phyloP scores from a whole-genome alignment of 2,797 vertebrate species.

The Anabas testudineus region DNA sequence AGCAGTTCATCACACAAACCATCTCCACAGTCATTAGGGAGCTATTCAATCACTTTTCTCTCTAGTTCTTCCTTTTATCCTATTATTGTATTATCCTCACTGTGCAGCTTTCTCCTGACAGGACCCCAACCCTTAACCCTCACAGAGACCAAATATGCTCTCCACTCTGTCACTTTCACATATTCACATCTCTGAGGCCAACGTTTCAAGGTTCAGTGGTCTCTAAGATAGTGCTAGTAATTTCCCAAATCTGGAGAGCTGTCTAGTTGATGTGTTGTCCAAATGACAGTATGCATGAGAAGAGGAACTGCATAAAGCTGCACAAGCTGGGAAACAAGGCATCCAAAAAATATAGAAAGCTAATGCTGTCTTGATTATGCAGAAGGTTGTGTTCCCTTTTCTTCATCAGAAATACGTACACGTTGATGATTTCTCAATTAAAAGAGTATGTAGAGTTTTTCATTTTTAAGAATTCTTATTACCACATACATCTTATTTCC shows the following conservation, averaged over 20 bases:
- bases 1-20: constrained; percentile 48
- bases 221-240: constrained; percentile 47
- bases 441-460: too few relatives aligned
- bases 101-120: constrained; percentile 23
- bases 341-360: neutral
- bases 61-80: constrained; percentile 3
- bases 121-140: constrained; percentile 45
- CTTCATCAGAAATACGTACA: too few relatives aligned
- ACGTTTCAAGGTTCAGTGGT: constrained; percentile 68
- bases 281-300: constrained; percentile 27
- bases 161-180: constrained; percentile 24
- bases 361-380: neutral
- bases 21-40: constrained; percentile 36
- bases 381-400: neutral
- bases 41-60: constrained; percentile 36
- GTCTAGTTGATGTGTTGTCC: constrained; percentile 39
- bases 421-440: too few relatives aligned
- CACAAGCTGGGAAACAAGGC: constrained; percentile 21
- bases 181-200: constrained; percentile 57
- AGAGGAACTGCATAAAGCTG: constrained; percentile 1
- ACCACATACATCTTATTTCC: neutral
- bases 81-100: neutral
- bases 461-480: neutral
- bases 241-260: constrained; percentile 60
- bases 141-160: constrained; percentile 19